Evolutionary conservation across 2,888 invertebrate genomes (phyloP).

Genomic region (Euplagia quadripunctaria): DNA sequence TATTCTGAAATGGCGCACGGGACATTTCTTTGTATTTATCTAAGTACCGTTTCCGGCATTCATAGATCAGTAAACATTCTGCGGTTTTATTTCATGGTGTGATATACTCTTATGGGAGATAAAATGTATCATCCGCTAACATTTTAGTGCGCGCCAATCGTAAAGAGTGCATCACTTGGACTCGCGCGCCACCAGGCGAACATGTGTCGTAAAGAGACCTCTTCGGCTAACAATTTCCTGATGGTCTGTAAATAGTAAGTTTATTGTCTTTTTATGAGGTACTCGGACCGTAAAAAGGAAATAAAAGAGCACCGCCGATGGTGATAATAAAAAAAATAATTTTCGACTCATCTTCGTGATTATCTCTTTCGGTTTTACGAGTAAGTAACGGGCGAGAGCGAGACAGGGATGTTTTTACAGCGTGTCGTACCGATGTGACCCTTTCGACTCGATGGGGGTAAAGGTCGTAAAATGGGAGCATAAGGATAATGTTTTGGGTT

Average conservation of each 20-base stretch:
- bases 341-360: slow-evolving; percentile 87
- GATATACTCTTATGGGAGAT: slow-evolving; percentile 72
- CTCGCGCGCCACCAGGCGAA: slow-evolving; percentile 74
- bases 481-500: slow-evolving; percentile 87
- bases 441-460: slow-evolving; percentile 86
- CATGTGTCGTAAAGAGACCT: slow-evolving; percentile 88
- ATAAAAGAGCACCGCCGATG: slow-evolving; percentile 88
- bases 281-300: slow-evolving; percentile 88
- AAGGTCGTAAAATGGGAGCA: slow-evolving; percentile 88
- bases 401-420: slow-evolving; percentile 77
- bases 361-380: slow-evolving; percentile 83
- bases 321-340: slow-evolving; percentile 88
- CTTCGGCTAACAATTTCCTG: slow-evolving; percentile 88
- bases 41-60: slow-evolving; percentile 37
- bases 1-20: background rate
- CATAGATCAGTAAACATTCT: slow-evolving; percentile 56
- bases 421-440: slow-evolving; percentile 85
- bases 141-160: slow-evolving; percentile 83
- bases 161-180: slow-evolving; percentile 83
- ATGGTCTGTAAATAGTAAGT: slow-evolving; percentile 88
- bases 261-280: slow-evolving; percentile 88
- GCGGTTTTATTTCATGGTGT: slow-evolving; percentile 64
- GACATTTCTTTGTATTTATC: slow-evolving; percentile 20
- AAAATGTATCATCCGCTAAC: slow-evolving; percentile 80
- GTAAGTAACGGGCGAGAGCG: slow-evolving; percentile 65